These are phyloP conservation scores for Gymnogyps californianus DNA, from an alignment of 2,113 vertebrate genomes.

Conservation along the genomic window DNA sequence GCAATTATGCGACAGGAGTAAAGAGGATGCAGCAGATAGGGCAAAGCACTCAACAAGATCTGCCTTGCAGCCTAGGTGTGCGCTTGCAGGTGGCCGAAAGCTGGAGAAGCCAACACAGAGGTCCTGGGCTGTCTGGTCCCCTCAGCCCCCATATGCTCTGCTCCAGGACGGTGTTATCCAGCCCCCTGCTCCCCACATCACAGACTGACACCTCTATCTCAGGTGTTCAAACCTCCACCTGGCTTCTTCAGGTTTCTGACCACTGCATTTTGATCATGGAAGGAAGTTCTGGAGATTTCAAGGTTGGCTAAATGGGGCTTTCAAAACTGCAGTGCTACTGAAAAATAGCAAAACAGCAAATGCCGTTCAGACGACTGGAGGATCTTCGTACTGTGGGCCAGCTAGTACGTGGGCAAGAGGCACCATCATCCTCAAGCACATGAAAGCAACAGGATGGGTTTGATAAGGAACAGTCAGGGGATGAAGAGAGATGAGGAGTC, in stretches of 20 bases:
- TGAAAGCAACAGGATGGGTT: background rate
- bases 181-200: background rate
- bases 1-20: background rate
- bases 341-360: background rate
- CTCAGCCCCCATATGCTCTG: background rate
- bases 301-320: background rate
- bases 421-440: background rate
- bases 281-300: background rate
- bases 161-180: background rate
- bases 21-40: background rate
- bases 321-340: background rate
- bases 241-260: background rate
- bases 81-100: background rate
- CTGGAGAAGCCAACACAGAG: background rate
- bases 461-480: background rate
- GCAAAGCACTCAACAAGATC: background rate
- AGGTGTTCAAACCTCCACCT: background rate
- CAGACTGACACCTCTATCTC: background rate
- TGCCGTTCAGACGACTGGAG: rapidly evolving
- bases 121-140: too few species aligned
- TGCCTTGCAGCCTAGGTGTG: background rate
- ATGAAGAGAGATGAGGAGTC: background rate
- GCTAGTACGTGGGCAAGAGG: background rate
- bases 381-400: background rate
- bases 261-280: background rate